Conservation (phyloP, 2,888 invertebrate species). For the Ophioninae sp. region DNA sequence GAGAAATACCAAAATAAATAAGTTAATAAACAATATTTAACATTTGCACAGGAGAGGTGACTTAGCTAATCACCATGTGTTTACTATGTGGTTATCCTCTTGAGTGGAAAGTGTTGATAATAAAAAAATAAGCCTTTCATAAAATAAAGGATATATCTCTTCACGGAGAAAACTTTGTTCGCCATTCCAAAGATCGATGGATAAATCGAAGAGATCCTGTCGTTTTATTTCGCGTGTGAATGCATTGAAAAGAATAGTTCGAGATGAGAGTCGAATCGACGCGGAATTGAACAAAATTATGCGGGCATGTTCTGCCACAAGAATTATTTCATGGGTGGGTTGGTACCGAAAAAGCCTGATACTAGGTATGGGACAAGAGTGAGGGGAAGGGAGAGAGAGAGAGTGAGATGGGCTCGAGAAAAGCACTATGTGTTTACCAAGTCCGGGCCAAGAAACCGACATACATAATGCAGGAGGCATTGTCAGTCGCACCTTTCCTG, state of each 20-base stretch:
- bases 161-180: not conserved
- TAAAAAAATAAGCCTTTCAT: no score
- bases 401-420: conserved; percentile 6
- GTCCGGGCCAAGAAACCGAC: conserved; percentile 61
- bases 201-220: not conserved
- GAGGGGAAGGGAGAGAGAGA: conserved; percentile 6
- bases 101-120: no score
- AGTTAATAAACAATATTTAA: no score
- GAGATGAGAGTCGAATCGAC: conserved; percentile 11
- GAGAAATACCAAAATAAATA: no score
- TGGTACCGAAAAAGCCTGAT: conserved; percentile 72
- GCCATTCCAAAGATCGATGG: not conserved
- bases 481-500: conserved; percentile 75
- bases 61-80: no score
- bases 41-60: no score
- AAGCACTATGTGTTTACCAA: conserved; percentile 65
- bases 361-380: conserved; percentile 23
- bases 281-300: conserved; percentile 42
- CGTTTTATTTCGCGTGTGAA: not conserved
- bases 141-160: not conserved
- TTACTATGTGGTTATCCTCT: no score
- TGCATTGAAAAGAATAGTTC: not conserved
- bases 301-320: conserved; percentile 35
- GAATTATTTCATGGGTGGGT: conserved; percentile 65
- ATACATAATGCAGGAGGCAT: conserved; percentile 80